Percentiles rank a stretch among this genome's conserved stretches.
phyloP scores from a whole-genome alignment of 2,113 vertebrate species.

The Xerus inauris region DNA sequence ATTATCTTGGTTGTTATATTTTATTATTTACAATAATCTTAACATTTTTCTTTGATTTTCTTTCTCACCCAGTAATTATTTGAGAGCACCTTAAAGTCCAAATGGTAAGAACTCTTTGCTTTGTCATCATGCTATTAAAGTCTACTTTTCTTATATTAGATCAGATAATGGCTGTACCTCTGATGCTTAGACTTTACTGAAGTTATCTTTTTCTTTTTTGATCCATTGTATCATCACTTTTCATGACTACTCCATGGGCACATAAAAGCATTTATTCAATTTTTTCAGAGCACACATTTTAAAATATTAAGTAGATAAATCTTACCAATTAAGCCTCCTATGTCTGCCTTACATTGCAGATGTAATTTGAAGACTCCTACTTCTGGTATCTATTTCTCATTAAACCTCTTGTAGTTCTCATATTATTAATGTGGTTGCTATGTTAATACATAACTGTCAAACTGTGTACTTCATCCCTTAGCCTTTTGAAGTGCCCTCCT shows the following conservation, averaged over 20 bases:
- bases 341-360: background rate
- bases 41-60: conserved; percentile 7
- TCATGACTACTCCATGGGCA: background rate
- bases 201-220: background rate
- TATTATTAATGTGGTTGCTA: too few species aligned
- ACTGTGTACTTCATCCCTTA: background rate
- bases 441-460: background rate
- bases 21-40: background rate
- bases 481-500: background rate
- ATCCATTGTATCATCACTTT: background rate
- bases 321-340: background rate
- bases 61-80: background rate
- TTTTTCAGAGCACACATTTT: background rate
- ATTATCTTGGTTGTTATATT: background rate
- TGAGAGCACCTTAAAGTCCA: background rate
- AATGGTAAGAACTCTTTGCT: background rate
- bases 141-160: background rate
- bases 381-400: background rate
- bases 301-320: background rate
- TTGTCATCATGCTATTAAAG: background rate
- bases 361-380: background rate
- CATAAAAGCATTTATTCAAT: background rate
- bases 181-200: background rate
- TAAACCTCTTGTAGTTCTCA: background rate
- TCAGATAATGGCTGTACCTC: background rate